A percentile compares a stretch with the other conserved stretches of the same genome.
These are phyloP conservation scores for Dromaius novaehollandiae DNA, from an alignment of 2,113 vertebrate species.

Conservation along the genomic window DNA sequence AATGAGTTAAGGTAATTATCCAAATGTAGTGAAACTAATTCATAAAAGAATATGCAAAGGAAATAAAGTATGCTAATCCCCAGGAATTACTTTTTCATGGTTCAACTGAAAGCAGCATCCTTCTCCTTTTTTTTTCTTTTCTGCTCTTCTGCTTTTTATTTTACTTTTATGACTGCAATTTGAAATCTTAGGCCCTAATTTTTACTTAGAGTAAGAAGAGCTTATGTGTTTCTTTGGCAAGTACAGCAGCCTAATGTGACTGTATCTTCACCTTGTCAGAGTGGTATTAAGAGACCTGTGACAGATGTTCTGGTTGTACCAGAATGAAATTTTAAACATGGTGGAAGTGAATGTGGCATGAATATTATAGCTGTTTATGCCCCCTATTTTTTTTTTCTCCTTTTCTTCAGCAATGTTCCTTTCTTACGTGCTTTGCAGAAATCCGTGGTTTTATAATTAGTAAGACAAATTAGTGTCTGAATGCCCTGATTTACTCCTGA, in stretches of 20 bases:
- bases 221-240: background rate
- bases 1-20: background rate
- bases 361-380: background rate
- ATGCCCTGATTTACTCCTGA: background rate
- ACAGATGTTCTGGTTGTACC: conserved; percentile 5
- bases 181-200: background rate
- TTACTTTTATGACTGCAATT: conserved; percentile 8
- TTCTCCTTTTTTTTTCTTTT: background rate
- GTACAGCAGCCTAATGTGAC: background rate
- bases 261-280: background rate
- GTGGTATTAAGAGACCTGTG: background rate
- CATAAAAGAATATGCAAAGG: conserved; percentile 17
- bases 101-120: background rate
- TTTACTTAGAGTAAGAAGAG: background rate
- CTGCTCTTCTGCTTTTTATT: conserved; percentile 31
- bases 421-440: background rate
- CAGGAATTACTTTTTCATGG: conserved; percentile 31
- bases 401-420: background rate
- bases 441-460: background rate
- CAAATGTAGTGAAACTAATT: conserved; percentile 38
- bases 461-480: background rate
- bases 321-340: conserved; percentile 25
- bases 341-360: background rate
- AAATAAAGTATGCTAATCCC: conserved; percentile 30
- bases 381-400: accelerated